Conservation (phyloP, 1,140 invertebrate genomes). For the Habropoda laboriosa region DNA sequence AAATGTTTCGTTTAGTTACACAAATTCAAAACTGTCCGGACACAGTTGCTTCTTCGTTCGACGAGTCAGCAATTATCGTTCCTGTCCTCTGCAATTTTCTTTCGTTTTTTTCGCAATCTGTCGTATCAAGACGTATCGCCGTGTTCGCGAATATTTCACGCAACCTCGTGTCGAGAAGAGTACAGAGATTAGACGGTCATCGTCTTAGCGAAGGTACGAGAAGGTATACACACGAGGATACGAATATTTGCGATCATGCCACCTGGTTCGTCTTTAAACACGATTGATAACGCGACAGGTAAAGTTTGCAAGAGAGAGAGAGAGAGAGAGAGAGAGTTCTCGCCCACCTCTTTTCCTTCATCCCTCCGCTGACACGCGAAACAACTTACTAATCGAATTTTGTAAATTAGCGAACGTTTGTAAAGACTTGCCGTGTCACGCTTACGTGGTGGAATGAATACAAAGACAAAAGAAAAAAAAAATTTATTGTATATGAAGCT, state of each 20-base stretch:
- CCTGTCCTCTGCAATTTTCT: too few relatives aligned
- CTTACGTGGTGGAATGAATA: slow-evolving; percentile 70
- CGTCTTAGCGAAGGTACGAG: too few relatives aligned
- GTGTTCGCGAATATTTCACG: not conserved
- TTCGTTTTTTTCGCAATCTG: not conserved
- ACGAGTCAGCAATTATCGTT: slow-evolving; percentile 44
- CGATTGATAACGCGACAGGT: not conserved
- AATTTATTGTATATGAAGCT: slow-evolving; percentile 80
- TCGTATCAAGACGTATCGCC: slow-evolving; percentile 7
- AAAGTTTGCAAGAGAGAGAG: not conserved
- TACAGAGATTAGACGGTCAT: too few relatives aligned
- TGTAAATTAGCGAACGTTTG: slow-evolving; percentile 36
- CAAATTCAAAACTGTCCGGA: not conserved
- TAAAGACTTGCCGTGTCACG: slow-evolving; percentile 70
- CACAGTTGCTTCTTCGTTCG: not conserved
- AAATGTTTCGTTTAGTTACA: slow-evolving; percentile 8
- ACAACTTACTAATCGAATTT: slow-evolving; percentile 14
- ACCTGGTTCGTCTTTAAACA: too few relatives aligned
- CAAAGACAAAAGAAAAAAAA: slow-evolving; percentile 50
- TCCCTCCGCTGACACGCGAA: not conserved
- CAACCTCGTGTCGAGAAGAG: not conserved
- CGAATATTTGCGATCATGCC: not conserved
- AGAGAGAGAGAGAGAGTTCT: too few relatives aligned
- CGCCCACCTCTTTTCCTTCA: not conserved
- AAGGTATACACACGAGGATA: not conserved